Evolutionary conservation across 92 coral and sea anemone species (phyloP).

Genomic region (Palythoa heliodiscus): DNA sequence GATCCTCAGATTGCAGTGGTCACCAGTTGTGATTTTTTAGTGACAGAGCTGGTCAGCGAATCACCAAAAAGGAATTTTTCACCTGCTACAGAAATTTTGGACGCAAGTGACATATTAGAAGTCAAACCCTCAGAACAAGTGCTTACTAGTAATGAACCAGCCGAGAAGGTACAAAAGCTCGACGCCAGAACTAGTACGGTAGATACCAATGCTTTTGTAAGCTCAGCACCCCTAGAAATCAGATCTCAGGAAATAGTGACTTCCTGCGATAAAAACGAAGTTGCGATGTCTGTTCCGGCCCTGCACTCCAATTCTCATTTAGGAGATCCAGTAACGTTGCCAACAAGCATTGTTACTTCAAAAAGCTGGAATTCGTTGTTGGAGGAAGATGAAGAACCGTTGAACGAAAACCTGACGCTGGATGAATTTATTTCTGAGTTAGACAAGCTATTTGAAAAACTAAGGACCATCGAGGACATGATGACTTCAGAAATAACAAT

Average conservation of each 20-base stretch:
- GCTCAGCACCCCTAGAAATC: neutral
- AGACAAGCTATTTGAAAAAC: slow-evolving; percentile 83
- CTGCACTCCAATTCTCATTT: neutral
- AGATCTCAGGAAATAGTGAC: neutral
- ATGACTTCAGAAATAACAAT: slow-evolving; percentile 62
- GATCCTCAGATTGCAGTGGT: neutral
- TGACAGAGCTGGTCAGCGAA: slow-evolving; percentile 18
- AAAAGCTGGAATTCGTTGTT: slow-evolving; percentile 50
- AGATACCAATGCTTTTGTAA: neutral
- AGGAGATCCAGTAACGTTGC: neutral
- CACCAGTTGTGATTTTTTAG: neutral
- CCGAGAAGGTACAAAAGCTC: slow-evolving; percentile 26
- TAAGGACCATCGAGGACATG: slow-evolving; percentile 90
- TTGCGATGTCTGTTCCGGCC: neutral
- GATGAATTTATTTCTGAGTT: slow-evolving; percentile 86
- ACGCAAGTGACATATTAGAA: neutral
- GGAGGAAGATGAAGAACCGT: slow-evolving; percentile 69
- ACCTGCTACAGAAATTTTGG: neutral
- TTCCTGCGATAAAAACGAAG: neutral
- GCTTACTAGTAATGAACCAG: slow-evolving; percentile 8
- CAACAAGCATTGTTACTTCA: slow-evolving; percentile 25
- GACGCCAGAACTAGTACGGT: neutral
- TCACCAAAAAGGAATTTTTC: slow-evolving; percentile 11
- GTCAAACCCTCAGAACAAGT: neutral
- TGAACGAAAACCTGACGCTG: slow-evolving; percentile 70